Evolutionary conservation across 2,113 vertebrate genomes (phyloP).

Genomic region (Rhagologus leucostigma): DNA sequence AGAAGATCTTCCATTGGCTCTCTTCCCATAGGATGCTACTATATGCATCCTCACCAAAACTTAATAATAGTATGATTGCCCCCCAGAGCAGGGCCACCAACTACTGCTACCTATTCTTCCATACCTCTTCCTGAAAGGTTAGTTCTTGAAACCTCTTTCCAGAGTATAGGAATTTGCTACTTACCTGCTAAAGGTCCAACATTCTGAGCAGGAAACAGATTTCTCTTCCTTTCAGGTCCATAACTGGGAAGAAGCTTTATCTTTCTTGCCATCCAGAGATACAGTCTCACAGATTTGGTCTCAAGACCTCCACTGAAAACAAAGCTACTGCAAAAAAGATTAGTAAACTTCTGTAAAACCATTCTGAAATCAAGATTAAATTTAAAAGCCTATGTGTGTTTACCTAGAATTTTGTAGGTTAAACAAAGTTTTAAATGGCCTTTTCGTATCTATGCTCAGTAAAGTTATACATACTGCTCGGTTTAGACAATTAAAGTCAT

Average conservation of each 20-base stretch:
- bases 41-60: background rate
- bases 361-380: background rate
- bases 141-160: background rate
- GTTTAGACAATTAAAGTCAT: background rate
- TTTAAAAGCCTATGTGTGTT: background rate
- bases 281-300: background rate
- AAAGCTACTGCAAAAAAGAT: background rate
- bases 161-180: background rate
- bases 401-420: background rate
- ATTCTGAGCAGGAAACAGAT: background rate
- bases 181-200: background rate
- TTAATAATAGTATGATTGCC: background rate
- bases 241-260: background rate
- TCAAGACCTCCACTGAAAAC: background rate
- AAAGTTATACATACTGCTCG: background rate
- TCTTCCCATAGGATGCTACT: background rate
- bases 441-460: background rate
- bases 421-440: background rate
- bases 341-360: background rate
- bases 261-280: background rate
- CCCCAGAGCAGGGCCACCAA: background rate
- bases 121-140: background rate
- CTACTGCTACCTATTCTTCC: background rate
- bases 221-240: background rate
- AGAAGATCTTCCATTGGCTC: background rate